A percentile compares a stretch with the other conserved stretches of the same genome.
Evolutionary conservation across 2,797 vertebrate species (phyloP).

Genomic region (Phyllotis vaccarum): DNA sequence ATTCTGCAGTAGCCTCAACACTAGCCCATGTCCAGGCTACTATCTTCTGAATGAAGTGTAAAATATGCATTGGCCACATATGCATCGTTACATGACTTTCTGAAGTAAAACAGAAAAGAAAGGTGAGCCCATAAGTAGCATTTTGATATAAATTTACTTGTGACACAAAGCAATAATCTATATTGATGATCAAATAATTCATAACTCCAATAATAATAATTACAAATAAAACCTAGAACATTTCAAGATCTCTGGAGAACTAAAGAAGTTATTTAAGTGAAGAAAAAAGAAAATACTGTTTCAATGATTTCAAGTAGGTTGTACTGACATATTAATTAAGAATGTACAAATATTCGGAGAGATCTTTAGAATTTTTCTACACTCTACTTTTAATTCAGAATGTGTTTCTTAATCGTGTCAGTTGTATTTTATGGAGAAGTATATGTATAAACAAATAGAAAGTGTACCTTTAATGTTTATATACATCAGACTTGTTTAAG

Average conservation of each 20-base stretch:
- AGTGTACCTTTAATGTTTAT: too few relatives aligned
- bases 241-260: not conserved
- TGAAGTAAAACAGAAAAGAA: not conserved
- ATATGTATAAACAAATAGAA: not conserved
- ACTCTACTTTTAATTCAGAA: not conserved
- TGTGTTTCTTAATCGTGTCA: not conserved
- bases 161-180: too few relatives aligned
- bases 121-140: not conserved
- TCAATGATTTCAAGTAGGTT: not conserved
- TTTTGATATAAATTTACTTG: not conserved
- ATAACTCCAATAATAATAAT: not conserved
- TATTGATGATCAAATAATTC: not conserved
- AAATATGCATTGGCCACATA: not conserved
- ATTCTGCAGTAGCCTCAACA: not conserved
- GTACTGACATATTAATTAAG: not conserved
- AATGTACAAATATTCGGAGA: not conserved
- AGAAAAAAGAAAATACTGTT: not conserved
- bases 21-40: fast-evolving
- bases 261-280: not conserved
- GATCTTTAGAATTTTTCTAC: not conserved
- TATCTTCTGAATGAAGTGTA: not conserved
- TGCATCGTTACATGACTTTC: not conserved
- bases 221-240: not conserved
- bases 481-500: not conserved
- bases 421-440: not conserved